These are phyloP conservation scores for Carassius gibelio DNA, from an alignment of 2,113 vertebrate species.

Conservation along the genomic window DNA sequence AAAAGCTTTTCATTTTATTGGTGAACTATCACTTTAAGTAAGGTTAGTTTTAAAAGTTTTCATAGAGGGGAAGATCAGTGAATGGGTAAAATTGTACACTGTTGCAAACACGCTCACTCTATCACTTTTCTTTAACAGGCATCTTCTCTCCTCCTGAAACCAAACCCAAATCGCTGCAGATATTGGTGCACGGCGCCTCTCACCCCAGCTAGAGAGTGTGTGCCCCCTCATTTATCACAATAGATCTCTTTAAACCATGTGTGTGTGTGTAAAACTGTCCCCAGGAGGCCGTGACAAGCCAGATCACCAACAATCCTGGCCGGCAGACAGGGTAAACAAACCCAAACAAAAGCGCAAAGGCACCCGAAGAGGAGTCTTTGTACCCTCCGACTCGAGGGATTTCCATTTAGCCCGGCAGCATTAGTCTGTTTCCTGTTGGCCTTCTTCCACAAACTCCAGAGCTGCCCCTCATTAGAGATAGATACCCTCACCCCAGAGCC, in stretches of 20 bases:
- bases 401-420: conserved; percentile 51
- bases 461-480: conserved; percentile 44
- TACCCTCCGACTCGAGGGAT: conserved; percentile 59
- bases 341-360: conserved; percentile 67
- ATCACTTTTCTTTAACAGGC: not conserved
- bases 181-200: not conserved
- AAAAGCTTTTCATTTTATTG: no score
- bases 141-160: not conserved
- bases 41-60: not conserved
- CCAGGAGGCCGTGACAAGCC: conserved; percentile 46
- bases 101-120: not conserved
- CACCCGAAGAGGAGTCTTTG: conserved; percentile 54
- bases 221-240: conserved; percentile 58
- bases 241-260: conserved; percentile 48
- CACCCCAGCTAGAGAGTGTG: not conserved
- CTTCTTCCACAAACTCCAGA: conserved; percentile 36
- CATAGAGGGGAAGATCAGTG: not conserved
- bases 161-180: conserved; percentile 24
- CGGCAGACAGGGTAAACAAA: conserved; percentile 62
- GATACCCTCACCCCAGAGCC: conserved; percentile 28
- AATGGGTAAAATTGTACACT: not conserved
- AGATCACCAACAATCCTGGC: conserved; percentile 68
- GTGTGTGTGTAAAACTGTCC: conserved; percentile 45
- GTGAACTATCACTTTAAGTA: not conserved
- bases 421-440: conserved; percentile 45